These are phyloP conservation scores for Rutilus rutilus DNA, from an alignment of 2,113 vertebrate genomes.

Conservation along the genomic window DNA sequence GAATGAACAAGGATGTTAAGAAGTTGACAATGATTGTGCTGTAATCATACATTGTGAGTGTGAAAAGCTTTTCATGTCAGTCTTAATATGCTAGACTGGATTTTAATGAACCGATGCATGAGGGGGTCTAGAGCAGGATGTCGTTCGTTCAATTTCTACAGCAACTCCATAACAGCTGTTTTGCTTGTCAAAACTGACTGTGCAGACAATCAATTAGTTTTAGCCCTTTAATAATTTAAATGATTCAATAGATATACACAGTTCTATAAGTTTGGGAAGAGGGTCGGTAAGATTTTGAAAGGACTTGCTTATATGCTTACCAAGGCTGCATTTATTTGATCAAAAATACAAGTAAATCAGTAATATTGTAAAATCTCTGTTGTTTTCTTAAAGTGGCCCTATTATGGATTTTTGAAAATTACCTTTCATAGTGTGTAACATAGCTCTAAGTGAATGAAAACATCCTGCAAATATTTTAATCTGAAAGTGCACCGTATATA, in stretches of 20 bases:
- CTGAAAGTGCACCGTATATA: too few species aligned
- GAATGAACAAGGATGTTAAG: background rate
- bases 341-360: background rate
- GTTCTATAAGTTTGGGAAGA: background rate
- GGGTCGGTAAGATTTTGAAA: background rate
- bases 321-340: background rate
- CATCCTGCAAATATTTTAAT: too few species aligned
- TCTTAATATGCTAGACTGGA: background rate
- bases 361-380: background rate
- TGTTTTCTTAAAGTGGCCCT: background rate
- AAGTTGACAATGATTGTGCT: background rate
- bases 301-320: background rate
- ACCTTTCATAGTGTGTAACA: too few species aligned
- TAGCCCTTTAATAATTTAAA: background rate
- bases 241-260: background rate
- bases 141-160: background rate
- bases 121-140: background rate
- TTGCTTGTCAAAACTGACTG: conserved; percentile 8
- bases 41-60: background rate
- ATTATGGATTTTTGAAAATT: too few species aligned
- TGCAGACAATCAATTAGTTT: background rate
- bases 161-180: conserved; percentile 7
- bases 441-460: too few species aligned
- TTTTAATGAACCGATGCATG: background rate
- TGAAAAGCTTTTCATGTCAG: background rate